Base-by-base conservation (phyloP, 2,888 invertebrate genomes). In the Antheraea yamamai region DNA sequence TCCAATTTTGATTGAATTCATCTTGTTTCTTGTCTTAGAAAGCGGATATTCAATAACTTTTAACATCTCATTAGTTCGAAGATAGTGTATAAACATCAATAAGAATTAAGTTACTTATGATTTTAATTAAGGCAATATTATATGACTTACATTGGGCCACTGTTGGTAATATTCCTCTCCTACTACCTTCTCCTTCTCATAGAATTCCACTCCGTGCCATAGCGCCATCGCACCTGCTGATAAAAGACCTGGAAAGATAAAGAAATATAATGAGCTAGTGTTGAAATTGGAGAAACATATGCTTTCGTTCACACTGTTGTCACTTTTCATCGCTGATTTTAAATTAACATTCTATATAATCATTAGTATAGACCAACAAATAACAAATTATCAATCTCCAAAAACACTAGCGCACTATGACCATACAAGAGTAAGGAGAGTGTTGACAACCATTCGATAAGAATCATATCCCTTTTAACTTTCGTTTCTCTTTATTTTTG, bases 201-300 rank as follows among this genome's bases (percentile, higher is more conserved):
- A 98, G 93, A 98, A 99, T 91, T 99, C 98, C 51, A 98, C 98
- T 75, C 98, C 98, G 89, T 99, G 98, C 98, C 98, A 99, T 73
- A 98, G 95, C 70, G 98, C 98, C 98, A 99, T 99, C 70, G 97
- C 98, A 77, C 98, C 98, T 55, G 98, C 99, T 80, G 98, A 97
- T 84, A 99, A 93, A 78, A 99, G 93, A 92, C 98, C 98, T 97
- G 91, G 30, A 95, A 89, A 52, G 68, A 30, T 66, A 61, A 23
- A 61, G 0, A 23, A n/a, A 12, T 23, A 23, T 58, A n/a, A 58
- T 58, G 6, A 58, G 8, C 58, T 58, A 58, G n/a, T 20, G 20
- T 58, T 58, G 58, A 8, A 58, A n/a, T n/a, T 58, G n/a, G 7
- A n/a, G 58, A 8, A 58, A 58, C 58, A 20, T 58, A 10, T 20